Percentiles rank a stretch among this genome's conserved stretches.
Conservation (phyloP, 2,113 vertebrate species). For the Cyanoliseus patagonus region DNA sequence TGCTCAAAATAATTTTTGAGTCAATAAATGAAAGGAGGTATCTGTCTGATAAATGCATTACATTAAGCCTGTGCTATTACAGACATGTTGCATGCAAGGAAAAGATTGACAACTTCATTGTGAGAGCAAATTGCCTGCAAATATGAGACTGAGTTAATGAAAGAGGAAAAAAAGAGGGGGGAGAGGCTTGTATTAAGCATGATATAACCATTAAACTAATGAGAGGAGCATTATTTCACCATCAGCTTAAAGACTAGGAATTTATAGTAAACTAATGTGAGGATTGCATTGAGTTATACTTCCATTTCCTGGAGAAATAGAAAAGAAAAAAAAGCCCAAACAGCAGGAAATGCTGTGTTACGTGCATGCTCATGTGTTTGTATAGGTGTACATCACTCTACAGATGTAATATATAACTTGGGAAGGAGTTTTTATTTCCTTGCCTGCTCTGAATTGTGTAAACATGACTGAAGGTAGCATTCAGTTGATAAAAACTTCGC, state of each 20-base stretch:
- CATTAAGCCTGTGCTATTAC: background rate
- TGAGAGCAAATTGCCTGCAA: conserved; percentile 27
- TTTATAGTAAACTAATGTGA: conserved; percentile 41
- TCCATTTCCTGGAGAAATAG: background rate
- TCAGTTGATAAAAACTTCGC: background rate
- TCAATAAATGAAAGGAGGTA: background rate
- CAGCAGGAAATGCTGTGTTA: background rate
- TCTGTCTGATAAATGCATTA: background rate
- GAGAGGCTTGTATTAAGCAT: background rate
- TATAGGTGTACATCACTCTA: background rate
- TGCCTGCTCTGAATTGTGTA: background rate
- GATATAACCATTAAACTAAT: conserved; percentile 56
- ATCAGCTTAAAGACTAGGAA: conserved; percentile 52
- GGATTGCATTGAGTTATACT: background rate
- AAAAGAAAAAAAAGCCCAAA: background rate
- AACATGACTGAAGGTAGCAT: background rate
- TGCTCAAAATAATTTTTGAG: conserved; percentile 3
- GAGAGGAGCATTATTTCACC: conserved; percentile 45
- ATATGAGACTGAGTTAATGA: conserved; percentile 32
- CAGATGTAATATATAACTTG: background rate
- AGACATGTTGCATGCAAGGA: background rate
- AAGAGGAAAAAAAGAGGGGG: background rate
- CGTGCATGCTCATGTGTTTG: background rate
- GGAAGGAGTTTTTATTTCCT: background rate
- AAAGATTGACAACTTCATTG: conserved; percentile 5